Evolutionary conservation across 2,888 invertebrate species (phyloP), one percentile per base, ranked within the genome.

Genomic region (Lacanobia wlatinum): DNA sequence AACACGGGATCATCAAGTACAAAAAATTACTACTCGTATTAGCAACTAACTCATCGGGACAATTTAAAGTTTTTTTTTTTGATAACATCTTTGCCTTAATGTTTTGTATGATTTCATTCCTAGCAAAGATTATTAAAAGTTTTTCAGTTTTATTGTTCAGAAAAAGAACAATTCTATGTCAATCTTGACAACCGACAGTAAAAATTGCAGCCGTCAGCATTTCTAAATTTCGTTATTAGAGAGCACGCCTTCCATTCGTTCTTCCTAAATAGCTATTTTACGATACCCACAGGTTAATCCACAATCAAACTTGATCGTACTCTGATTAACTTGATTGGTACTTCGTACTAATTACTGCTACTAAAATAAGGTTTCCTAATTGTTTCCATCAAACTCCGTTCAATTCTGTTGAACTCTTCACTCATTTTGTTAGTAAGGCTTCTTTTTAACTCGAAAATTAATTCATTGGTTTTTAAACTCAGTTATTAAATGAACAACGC

Each of bases 301-400:
- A 52, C 77, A 77, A 73, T 73, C 60, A 78, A 74, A 60, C 55
- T 78, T 78, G 43, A 70, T 75, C 23, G 71, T 46, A 50, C 61
- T 62, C 55, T 78, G 61, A 75, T 78, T 56, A 75, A 78, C 61
- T 62, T 78, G 72, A 75, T 75, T 78, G 75, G 61, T 58, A 52
- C 61, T 71, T 58, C 9, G 28, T 52, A n/a, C 56, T 56, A 78
- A 78, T 78, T 71, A 46, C 50, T 56, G 6, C 78, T 43, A 71
- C 10, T 46, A 46, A 38, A 70, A 60, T 78, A 78, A 78, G 72
- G 50, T 28, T 75, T 78, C 79, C 21, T 62, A 21, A 58, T 62
- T 71, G 61, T 77, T 77, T 60, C 5, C 4, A 46, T 46, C 7
- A 5, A 70, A 62, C 56, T 62, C 43, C 2, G 9, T 43, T 53